Conservation (phyloP, 2,888 invertebrate species). For the Diarsia dahlii region DNA sequence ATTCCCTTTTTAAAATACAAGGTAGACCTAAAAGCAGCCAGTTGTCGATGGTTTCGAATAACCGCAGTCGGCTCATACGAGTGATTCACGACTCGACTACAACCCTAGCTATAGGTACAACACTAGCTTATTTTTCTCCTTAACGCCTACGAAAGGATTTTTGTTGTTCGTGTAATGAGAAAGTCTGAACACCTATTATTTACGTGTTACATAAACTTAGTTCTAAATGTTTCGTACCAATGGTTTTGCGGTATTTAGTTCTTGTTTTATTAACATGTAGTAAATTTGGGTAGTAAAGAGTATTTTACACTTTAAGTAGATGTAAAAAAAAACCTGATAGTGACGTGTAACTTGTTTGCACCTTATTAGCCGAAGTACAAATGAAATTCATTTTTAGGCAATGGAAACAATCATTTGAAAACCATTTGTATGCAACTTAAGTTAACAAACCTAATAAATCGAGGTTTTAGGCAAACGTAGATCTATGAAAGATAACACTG, state of each 20-base stretch:
- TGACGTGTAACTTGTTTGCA: background rate
- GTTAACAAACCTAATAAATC: background rate
- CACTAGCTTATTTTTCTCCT: conserved; percentile 59
- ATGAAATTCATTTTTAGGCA: background rate
- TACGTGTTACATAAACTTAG: conserved; percentile 63
- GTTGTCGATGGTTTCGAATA: conserved; percentile 69
- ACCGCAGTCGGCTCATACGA: conserved; percentile 60
- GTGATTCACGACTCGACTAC: conserved; percentile 62
- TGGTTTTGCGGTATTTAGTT: conserved; percentile 30
- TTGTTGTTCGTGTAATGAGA: conserved; percentile 65
- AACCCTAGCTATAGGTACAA: conserved; percentile 24
- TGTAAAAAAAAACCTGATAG: background rate
- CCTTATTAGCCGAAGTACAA: background rate
- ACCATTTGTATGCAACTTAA: background rate
- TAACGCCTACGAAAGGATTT: conserved; percentile 61
- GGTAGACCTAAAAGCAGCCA: conserved; percentile 27
- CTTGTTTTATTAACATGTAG: background rate
- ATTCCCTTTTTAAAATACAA: background rate
- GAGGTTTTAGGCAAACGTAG: conserved; percentile 4
- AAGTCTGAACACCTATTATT: conserved; percentile 63
- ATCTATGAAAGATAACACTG: background rate
- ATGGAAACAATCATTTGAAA: background rate
- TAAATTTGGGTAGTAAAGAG: too few relatives aligned
- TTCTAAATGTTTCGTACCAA: conserved; percentile 61
- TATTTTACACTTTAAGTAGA: too few relatives aligned